A percentile compares a stretch with the other conserved stretches of the same genome.
Conservation (phyloP, 2,888 invertebrate species). For the Nymphalis urticae region DNA sequence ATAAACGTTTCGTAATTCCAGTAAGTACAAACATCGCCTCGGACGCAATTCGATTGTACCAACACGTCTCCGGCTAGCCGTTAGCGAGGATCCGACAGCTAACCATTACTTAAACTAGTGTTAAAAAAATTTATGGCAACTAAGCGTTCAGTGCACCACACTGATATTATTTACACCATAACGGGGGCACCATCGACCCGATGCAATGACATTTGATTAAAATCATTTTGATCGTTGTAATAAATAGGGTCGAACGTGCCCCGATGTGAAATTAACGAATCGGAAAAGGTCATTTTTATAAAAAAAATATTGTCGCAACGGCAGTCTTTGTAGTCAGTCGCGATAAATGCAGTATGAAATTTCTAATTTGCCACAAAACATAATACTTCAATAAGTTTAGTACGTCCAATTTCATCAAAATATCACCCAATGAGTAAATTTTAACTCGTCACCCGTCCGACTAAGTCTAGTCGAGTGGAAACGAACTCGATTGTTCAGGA, state of each 20-base stretch:
- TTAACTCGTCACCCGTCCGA: slow-evolving; percentile 47
- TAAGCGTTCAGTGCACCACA: slow-evolving; percentile 73
- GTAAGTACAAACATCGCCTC: slow-evolving; percentile 41
- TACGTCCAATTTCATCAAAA: slow-evolving; percentile 58
- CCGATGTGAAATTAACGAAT: slow-evolving; percentile 13
- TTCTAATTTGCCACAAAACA: slow-evolving; percentile 66
- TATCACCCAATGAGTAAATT: slow-evolving; percentile 77
- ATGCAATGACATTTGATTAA: background rate
- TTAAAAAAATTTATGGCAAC: slow-evolving; percentile 78
- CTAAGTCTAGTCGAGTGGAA: slow-evolving; percentile 56
- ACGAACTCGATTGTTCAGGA: slow-evolving; percentile 71
- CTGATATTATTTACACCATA: slow-evolving; percentile 74
- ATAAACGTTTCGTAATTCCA: slow-evolving; percentile 22
- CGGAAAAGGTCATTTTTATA: slow-evolving; percentile 36
- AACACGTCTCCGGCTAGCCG: slow-evolving; percentile 4
- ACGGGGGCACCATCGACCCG: slow-evolving; percentile 23
- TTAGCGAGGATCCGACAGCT: slow-evolving; percentile 36
- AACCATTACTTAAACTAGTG: slow-evolving; percentile 71
- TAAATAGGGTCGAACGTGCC: slow-evolving; percentile 9
- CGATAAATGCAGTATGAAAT: slow-evolving; percentile 64
- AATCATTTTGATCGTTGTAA: slow-evolving; percentile 2
- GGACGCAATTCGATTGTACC: background rate
- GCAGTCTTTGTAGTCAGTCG: slow-evolving; percentile 67
- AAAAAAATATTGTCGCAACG: slow-evolving; percentile 60
- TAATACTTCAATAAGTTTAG: slow-evolving; percentile 59